Conservation (phyloP, 2,113 vertebrate genomes). For the Hymenochirus boettgeri region DNA sequence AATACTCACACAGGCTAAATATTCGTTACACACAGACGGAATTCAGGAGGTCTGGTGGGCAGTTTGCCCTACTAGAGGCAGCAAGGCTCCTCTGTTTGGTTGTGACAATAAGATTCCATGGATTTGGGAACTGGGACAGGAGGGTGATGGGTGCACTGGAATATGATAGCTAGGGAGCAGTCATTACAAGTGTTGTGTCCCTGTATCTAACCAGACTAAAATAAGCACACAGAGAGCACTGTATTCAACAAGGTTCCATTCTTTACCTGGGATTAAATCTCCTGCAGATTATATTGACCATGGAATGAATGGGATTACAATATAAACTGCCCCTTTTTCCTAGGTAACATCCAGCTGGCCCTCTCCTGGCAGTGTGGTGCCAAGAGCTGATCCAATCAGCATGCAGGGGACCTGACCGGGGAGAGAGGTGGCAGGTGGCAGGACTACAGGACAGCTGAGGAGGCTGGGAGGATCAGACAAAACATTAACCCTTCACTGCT, state of each 20-base stretch:
- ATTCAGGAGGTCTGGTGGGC: not conserved
- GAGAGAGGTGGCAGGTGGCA: not conserved
- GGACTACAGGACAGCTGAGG: not conserved
- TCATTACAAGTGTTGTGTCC: not conserved
- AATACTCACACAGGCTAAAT: slow-evolving; percentile 58
- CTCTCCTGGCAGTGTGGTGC: too few species aligned
- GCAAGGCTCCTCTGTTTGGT: not conserved
- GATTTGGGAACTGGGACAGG: not conserved
- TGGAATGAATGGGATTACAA: not conserved
- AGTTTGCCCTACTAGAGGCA: too few species aligned
- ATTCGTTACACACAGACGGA: slow-evolving; percentile 25
- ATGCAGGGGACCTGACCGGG: not conserved
- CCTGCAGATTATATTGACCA: not conserved
- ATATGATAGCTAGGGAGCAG: not conserved
- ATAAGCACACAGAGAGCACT: not conserved
- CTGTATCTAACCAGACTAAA: not conserved
- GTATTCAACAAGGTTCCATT: too few species aligned
- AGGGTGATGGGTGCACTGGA: not conserved
- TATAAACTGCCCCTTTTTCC: not conserved
- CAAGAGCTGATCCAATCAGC: not conserved
- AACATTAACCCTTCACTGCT: not conserved
- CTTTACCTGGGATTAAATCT: too few species aligned
- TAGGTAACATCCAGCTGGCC: not conserved
- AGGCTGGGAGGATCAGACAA: not conserved
- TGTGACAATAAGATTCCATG: not conserved